A percentile compares a stretch with the other conserved stretches of the same genome.
Evolutionary conservation across 2,797 vertebrate species (phyloP).

Genomic region (Argya squamiceps): DNA sequence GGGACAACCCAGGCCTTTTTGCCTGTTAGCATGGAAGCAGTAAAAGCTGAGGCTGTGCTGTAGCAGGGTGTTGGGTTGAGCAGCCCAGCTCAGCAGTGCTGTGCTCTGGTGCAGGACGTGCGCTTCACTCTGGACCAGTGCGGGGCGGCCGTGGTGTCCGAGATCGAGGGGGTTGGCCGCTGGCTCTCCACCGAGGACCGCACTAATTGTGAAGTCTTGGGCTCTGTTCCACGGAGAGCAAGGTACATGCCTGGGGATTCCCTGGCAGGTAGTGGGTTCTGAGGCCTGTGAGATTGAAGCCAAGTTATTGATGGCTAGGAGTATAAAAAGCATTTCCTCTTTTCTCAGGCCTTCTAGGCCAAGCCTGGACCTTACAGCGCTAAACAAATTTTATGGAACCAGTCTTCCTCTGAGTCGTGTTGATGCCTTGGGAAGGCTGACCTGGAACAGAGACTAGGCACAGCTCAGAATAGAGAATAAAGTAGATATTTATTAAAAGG

Average conservation of each 20-base stretch:
- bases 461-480: not conserved
- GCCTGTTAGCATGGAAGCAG: not conserved
- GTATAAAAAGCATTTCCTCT: not conserved
- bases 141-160: slow-evolving; percentile 77
- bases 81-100: not conserved
- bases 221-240: slow-evolving; percentile 78
- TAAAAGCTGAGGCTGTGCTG: not conserved
- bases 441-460: not conserved
- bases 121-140: slow-evolving; percentile 86
- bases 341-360: not conserved
- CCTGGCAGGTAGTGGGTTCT: not conserved
- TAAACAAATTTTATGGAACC: not conserved
- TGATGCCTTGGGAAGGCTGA: not conserved
- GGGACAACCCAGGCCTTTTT: accelerated
- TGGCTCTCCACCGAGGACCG: slow-evolving; percentile 86
- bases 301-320: not conserved
- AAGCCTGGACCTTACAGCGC: not conserved
- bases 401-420: not conserved
- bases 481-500: not conserved
- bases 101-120: slow-evolving; percentile 77
- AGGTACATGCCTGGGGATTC: slow-evolving; percentile 41
- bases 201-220: slow-evolving; percentile 82
- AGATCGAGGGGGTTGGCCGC: slow-evolving; percentile 84
- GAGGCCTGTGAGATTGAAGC: not conserved
- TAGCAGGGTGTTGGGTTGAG: not conserved